phyloP scores from a whole-genome alignment of 2,797 vertebrate species.

The Esox lucius region DNA sequence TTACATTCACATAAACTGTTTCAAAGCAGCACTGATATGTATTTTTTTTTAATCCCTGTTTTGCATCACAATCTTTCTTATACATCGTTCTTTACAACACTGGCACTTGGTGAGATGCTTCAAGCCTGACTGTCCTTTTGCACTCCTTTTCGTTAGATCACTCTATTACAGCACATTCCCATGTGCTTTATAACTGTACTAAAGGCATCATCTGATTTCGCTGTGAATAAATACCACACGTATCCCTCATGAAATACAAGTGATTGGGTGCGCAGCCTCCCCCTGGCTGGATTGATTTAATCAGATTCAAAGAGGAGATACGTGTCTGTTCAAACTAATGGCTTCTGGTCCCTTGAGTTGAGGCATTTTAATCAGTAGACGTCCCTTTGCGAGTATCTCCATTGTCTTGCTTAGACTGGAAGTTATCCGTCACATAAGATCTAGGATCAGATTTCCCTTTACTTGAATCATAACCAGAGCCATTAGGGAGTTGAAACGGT shows the following conservation, averaged over 20 bases:
- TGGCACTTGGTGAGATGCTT: background rate
- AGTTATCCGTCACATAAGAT: background rate
- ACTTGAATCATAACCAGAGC: background rate
- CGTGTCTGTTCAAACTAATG: constrained; percentile 10
- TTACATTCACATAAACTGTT: constrained; percentile 2
- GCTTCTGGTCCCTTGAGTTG: constrained; percentile 37
- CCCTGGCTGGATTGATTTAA: background rate
- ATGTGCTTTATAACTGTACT: too few relatives aligned
- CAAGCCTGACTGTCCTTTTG: background rate
- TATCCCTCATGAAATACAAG: background rate
- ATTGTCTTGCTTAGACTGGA: background rate
- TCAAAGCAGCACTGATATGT: constrained; percentile 31
- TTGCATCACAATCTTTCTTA: constrained; percentile 7
- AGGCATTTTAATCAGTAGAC: constrained; percentile 48
- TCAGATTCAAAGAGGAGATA: background rate
- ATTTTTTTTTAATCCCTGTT: constrained; percentile 19
- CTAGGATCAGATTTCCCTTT: background rate
- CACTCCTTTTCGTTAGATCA: background rate
- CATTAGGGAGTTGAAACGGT: background rate
- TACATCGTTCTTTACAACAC: constrained; percentile 5
- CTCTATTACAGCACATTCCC: background rate
- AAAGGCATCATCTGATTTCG: background rate
- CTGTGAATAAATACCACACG: background rate
- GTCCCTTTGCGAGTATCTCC: constrained; percentile 13
- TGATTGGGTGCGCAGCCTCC: background rate